These are phyloP conservation scores for Scaeva pyrastri DNA, from an alignment of 2,888 invertebrate genomes.

Conservation along the genomic window DNA sequence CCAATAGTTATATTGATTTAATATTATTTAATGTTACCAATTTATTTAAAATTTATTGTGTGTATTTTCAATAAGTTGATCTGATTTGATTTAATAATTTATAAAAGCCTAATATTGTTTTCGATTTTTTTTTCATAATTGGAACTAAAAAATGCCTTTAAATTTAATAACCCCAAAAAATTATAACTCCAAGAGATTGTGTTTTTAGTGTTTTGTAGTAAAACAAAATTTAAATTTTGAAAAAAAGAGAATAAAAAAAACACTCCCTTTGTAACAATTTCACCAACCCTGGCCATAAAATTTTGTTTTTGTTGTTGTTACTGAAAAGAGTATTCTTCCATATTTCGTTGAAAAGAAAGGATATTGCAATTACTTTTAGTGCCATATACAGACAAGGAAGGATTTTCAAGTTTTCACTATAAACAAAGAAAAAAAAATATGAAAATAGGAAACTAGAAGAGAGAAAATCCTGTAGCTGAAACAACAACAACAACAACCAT, in stretches of 20 bases:
- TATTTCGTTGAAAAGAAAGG: constrained; percentile 45
- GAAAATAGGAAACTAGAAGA: neutral
- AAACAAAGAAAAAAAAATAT: neutral
- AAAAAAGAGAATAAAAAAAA: neutral
- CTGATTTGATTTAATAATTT: too few relatives aligned
- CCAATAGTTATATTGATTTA: too few relatives aligned
- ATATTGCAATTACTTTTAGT: constrained; percentile 66
- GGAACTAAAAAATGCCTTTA: too few relatives aligned
- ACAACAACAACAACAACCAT: constrained; percentile 35
- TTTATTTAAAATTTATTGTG: too few relatives aligned
- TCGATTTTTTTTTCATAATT: too few relatives aligned
- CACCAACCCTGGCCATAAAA: neutral
- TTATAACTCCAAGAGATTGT: too few relatives aligned
- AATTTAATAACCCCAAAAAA: too few relatives aligned
- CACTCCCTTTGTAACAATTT: neutral
- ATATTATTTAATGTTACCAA: too few relatives aligned
- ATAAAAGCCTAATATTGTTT: too few relatives aligned
- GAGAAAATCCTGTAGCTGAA: neutral
- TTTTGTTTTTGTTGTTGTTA: constrained; percentile 47
- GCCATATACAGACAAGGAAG: constrained; percentile 36
- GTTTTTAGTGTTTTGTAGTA: too few relatives aligned
- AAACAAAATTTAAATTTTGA: neutral
- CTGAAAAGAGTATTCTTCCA: constrained; percentile 27
- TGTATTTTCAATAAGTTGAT: too few relatives aligned
- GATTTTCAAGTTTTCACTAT: constrained; percentile 36